A percentile compares a stretch with the other conserved stretches of the same genome.
Conservation (phyloP, 2,113 vertebrate species). For the Pionites leucogaster region DNA sequence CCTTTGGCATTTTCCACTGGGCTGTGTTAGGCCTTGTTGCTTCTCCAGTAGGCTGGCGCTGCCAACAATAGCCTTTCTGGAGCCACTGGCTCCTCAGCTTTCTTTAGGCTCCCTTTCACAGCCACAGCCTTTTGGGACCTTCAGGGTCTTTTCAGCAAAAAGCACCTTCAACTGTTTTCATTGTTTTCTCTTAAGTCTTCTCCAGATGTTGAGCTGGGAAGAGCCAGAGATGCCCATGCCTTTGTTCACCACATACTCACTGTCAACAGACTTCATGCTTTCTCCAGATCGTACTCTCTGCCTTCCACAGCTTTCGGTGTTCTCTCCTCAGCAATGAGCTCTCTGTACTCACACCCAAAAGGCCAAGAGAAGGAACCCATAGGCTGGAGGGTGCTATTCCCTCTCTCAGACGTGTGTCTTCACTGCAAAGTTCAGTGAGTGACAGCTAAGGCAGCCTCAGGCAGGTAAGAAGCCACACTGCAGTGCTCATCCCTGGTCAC, state of each 20-base stretch:
- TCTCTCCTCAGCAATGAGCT: background rate
- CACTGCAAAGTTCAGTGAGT: background rate
- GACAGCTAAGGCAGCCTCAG: background rate
- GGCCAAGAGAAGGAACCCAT: background rate
- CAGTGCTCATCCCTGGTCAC: background rate
- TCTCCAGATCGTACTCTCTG: background rate
- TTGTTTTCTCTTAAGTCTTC: background rate
- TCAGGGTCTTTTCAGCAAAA: background rate
- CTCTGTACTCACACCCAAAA: background rate
- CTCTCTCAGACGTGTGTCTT: background rate
- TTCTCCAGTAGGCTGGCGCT: background rate
- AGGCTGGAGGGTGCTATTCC: background rate
- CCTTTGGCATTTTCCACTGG: background rate
- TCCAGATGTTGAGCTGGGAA: background rate
- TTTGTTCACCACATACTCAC: background rate
- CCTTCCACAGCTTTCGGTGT: background rate
- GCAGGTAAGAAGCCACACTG: background rate
- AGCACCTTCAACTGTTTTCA: background rate
- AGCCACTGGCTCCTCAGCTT: background rate
- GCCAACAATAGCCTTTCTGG: background rate
- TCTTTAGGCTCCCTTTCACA: background rate
- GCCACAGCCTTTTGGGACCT: background rate
- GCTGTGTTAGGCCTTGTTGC: background rate
- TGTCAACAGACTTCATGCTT: background rate
- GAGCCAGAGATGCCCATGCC: background rate